Conservation (phyloP, 2,888 invertebrate species). For the Heliconius cydno region DNA sequence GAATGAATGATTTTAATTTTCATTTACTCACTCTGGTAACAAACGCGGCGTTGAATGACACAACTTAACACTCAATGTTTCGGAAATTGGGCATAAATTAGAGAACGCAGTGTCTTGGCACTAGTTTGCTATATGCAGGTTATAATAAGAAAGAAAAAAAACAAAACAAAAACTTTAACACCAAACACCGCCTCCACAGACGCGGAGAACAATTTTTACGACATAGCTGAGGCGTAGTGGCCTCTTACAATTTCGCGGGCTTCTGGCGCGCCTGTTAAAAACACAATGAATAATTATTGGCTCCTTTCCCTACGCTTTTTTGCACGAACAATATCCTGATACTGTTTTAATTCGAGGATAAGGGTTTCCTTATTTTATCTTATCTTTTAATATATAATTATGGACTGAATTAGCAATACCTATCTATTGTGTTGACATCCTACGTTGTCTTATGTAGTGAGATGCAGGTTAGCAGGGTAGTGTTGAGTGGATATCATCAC, state of each 20-base stretch:
- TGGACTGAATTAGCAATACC: neutral
- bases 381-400: conserved; percentile 17
- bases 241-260: conserved; percentile 75
- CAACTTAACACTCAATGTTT: no score
- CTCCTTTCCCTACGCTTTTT: conserved; percentile 51
- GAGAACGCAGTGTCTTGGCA: no score
- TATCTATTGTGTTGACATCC: no score
- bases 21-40: no score
- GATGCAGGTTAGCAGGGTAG: no score
- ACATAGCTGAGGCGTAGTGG: conserved; percentile 72
- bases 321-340: conserved; percentile 45
- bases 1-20: no score
- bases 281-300: conserved; percentile 82
- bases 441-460: no score
- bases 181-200: conserved; percentile 57
- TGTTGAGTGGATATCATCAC: no score
- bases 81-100: no score
- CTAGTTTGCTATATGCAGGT: neutral
- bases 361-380: conserved; percentile 16
- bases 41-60: no score
- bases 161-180: conserved; percentile 25
- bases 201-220: conserved; percentile 72
- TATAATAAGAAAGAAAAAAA: neutral
- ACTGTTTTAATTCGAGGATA: conserved; percentile 43
- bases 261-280: conserved; percentile 77